Conservation (phyloP, 2,113 vertebrate species). For the Pseudois nayaur region DNA sequence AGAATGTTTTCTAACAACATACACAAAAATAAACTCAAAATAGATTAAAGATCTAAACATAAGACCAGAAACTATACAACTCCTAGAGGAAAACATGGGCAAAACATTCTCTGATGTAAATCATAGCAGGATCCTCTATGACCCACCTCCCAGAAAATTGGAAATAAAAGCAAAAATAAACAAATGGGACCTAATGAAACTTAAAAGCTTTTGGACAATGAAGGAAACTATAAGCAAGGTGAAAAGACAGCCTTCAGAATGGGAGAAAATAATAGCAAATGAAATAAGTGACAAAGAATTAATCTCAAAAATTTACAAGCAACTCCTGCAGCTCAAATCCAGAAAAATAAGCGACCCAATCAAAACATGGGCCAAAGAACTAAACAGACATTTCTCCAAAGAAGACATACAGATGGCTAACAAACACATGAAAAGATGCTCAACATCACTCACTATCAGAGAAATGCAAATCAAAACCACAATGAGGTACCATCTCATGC, state of each 20-base stretch:
- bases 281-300: not conserved
- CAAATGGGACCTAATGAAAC: not conserved
- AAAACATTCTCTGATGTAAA: not conserved
- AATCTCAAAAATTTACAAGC: not conserved
- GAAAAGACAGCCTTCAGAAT: not conserved
- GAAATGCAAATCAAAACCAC: not conserved
- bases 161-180: not conserved
- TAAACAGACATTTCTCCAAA: not conserved
- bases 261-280: not conserved
- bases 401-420: not conserved
- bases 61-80: not conserved
- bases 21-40: not conserved
- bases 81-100: not conserved
- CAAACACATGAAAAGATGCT: not conserved
- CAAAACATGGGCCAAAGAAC: not conserved
- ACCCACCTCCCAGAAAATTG: not conserved
- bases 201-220: fast-evolving
- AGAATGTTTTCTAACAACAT: not conserved
- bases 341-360: fast-evolving
- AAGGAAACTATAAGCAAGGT: not conserved
- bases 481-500: too few species aligned
- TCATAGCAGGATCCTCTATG: not conserved
- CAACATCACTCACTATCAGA: not conserved
- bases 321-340: not conserved
- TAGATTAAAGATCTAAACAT: not conserved